phyloP scores from a whole-genome alignment of 2,797 vertebrate species.

The Rousettus madagascariensis region DNA sequence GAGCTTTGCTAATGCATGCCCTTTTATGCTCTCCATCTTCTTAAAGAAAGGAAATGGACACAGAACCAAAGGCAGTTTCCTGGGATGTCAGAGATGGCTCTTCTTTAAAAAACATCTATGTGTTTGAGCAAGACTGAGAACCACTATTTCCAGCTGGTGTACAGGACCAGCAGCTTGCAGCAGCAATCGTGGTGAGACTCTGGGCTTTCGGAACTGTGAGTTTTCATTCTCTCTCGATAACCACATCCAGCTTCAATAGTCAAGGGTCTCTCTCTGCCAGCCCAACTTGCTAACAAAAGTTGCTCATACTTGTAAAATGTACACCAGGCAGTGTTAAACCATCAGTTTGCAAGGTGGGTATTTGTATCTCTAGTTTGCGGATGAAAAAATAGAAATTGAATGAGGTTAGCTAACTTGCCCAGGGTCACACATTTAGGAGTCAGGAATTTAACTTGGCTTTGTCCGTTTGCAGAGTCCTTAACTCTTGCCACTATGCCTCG shows the following conservation, averaged over 20 bases:
- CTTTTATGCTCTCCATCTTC: neutral
- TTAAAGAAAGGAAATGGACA: neutral
- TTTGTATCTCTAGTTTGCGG: neutral
- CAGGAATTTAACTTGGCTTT: neutral
- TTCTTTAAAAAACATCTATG: neutral
- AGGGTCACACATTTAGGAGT: neutral
- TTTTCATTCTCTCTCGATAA: neutral
- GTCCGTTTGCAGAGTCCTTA: neutral
- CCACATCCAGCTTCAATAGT: neutral
- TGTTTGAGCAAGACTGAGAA: neutral
- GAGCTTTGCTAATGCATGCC: neutral
- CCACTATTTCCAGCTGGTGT: neutral
- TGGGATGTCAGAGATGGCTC: neutral
- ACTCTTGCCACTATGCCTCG: rapidly evolving
- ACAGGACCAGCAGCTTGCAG: neutral
- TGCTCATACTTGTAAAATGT: neutral
- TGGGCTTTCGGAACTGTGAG: neutral
- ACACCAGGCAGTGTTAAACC: neutral
- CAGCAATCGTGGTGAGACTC: too few species aligned
- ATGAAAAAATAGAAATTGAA: neutral
- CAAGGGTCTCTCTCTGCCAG: neutral
- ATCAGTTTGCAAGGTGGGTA: neutral
- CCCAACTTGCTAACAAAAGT: neutral
- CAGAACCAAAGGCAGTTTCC: neutral
- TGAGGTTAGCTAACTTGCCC: neutral